phyloP scores from a whole-genome alignment of 2,797 vertebrate genomes.

The Fratercula arctica region DNA sequence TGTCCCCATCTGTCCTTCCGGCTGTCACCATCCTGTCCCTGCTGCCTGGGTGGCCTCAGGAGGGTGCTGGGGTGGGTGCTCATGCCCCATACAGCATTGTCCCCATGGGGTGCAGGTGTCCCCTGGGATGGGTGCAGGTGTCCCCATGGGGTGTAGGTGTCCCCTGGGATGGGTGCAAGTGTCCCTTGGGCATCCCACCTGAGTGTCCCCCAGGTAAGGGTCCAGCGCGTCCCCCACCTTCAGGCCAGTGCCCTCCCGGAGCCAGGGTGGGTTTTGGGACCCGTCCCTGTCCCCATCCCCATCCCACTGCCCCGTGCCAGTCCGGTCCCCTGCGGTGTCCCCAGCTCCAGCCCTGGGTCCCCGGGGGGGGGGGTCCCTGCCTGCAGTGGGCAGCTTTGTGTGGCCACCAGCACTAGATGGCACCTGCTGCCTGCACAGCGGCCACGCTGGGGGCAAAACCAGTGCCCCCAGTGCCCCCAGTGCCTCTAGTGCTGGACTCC shows the following conservation, averaged over 20 bases:
- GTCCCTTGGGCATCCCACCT: too few relatives aligned
- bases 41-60: not conserved
- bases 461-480: too few relatives aligned
- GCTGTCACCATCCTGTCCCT: not conserved
- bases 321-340: not conserved
- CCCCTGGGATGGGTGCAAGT: too few relatives aligned
- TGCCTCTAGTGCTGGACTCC: too few relatives aligned
- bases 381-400: not conserved
- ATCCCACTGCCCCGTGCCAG: not conserved
- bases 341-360: not conserved
- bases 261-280: not conserved
- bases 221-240: not conserved
- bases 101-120: not conserved
- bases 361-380: not conserved
- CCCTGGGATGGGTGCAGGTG: too few relatives aligned
- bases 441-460: not conserved
- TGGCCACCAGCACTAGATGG: not conserved
- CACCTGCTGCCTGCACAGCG: not conserved
- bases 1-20: not conserved
- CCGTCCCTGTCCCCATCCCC: too few relatives aligned
- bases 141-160: too few relatives aligned
- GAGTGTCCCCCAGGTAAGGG: too few relatives aligned
- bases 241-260: not conserved
- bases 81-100: not conserved
- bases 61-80: not conserved